Conservation (phyloP, 2,113 vertebrate species). For the Marcusenius ussheri region DNA sequence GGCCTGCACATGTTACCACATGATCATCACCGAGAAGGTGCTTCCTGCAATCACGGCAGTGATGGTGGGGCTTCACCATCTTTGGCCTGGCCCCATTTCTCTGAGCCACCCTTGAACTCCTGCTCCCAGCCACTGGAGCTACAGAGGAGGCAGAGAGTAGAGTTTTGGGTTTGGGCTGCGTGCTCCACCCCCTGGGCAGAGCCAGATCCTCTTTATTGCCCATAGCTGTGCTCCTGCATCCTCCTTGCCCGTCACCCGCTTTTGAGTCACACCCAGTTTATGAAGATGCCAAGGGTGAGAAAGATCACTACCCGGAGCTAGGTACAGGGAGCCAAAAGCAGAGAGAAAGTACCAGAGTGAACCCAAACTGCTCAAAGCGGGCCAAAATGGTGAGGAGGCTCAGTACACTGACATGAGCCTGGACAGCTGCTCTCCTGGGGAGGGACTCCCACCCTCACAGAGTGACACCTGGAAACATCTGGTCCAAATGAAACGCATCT, state of each 20-base stretch:
- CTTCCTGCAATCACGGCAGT: background rate
- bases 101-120: background rate
- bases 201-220: background rate
- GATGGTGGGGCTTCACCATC: background rate
- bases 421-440: background rate
- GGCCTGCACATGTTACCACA: background rate
- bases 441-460: background rate
- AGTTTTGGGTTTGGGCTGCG: background rate
- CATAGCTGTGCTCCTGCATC: background rate
- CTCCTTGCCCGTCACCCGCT: background rate
- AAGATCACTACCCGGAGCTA: background rate
- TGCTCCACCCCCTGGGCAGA: background rate
- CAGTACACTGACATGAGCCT: background rate
- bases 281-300: background rate
- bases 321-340: background rate
- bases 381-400: background rate
- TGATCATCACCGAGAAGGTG: background rate
- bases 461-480: conserved; percentile 36
- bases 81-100: background rate
- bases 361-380: background rate
- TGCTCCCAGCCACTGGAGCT: background rate
- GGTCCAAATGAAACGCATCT: conserved; percentile 25
- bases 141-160: background rate
- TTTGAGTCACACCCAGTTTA: background rate
- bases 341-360: background rate